Percentiles rank a stretch among this genome's conserved stretches.
Evolutionary conservation across 1,140 invertebrate species (phyloP).

Genomic region (Microplitis demolitor): DNA sequence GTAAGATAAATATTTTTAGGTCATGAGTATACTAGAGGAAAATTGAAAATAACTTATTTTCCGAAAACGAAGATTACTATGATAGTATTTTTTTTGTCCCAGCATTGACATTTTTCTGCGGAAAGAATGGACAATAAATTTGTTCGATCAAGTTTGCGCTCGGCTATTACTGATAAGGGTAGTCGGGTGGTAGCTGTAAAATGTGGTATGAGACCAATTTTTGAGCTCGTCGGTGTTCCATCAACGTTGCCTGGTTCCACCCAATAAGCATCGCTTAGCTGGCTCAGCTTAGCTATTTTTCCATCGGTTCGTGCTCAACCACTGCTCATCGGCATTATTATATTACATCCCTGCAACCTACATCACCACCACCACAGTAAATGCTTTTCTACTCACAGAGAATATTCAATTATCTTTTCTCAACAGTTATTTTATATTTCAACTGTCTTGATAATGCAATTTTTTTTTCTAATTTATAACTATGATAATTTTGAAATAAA

Average conservation of each 20-base stretch:
- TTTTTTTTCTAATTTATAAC: too few species aligned
- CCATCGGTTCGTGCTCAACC: conserved; percentile 7
- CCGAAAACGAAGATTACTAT: neutral
- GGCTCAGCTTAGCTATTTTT: conserved; percentile 3
- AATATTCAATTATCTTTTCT: conserved; percentile 4
- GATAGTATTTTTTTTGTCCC: neutral
- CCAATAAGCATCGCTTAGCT: conserved; percentile 24
- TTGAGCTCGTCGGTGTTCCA: conserved; percentile 17
- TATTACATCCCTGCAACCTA: neutral
- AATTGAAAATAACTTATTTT: conserved; percentile 6
- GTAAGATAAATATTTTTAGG: neutral
- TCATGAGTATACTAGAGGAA: neutral
- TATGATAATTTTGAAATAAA: too few species aligned
- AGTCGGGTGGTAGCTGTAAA: neutral
- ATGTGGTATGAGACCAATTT: conserved; percentile 21
- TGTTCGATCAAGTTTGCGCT: conserved; percentile 15
- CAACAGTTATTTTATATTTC: neutral
- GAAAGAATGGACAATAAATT: conserved; percentile 13
- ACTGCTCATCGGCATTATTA: conserved; percentile 14
- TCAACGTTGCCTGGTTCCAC: conserved; percentile 17
- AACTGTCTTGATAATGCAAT: neutral
- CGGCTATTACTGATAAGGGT: conserved; percentile 16
- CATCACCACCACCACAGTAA: neutral
- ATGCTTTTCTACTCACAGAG: neutral
- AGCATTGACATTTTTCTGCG: neutral